phyloP scores from a whole-genome alignment of 2,888 invertebrate genomes.

The Cartodere bifasciata region DNA sequence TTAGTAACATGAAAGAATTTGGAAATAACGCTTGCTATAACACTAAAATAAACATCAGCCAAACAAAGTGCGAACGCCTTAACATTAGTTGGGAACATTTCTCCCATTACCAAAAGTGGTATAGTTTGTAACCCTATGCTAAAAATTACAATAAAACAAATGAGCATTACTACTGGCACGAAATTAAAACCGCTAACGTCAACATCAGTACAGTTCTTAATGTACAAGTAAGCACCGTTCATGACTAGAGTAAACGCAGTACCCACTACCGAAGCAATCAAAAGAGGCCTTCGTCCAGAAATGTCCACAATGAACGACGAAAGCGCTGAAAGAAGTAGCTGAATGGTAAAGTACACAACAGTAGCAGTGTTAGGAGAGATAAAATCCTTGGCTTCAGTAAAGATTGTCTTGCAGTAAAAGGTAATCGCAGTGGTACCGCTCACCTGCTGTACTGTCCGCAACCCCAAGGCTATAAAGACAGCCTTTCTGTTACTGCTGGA shows the following conservation, averaged over 20 bases:
- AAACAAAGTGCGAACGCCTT: slow-evolving; percentile 44
- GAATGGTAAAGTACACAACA: slow-evolving; percentile 35
- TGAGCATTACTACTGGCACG: slow-evolving; percentile 36
- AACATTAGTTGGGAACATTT: slow-evolving; percentile 42
- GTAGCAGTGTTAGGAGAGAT: slow-evolving; percentile 30
- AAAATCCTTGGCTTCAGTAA: slow-evolving; percentile 31
- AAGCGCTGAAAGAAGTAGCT: slow-evolving; percentile 43
- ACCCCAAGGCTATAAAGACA: slow-evolving; percentile 45
- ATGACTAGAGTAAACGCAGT: slow-evolving; percentile 32
- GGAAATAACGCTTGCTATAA: slow-evolving; percentile 36
- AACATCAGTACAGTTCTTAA: slow-evolving; percentile 29
- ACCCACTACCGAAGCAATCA: slow-evolving; percentile 38
- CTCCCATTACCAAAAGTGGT: slow-evolving; percentile 40
- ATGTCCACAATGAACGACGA: slow-evolving; percentile 46
- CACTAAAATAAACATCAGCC: slow-evolving; percentile 39
- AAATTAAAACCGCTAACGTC: slow-evolving; percentile 29
- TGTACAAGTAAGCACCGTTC: slow-evolving; percentile 35
- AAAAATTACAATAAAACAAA: slow-evolving; percentile 37
- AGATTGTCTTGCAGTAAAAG: slow-evolving; percentile 44
- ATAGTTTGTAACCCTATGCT: slow-evolving; percentile 41
- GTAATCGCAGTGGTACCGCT: slow-evolving; percentile 51
- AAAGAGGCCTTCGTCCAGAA: slow-evolving; percentile 40
- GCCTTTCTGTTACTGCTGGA: slow-evolving; percentile 48
- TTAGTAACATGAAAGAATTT: slow-evolving; percentile 35
- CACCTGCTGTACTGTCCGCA: slow-evolving; percentile 42